phyloP scores from a whole-genome alignment of 2,113 vertebrate species.

The Pantherophis guttatus region DNA sequence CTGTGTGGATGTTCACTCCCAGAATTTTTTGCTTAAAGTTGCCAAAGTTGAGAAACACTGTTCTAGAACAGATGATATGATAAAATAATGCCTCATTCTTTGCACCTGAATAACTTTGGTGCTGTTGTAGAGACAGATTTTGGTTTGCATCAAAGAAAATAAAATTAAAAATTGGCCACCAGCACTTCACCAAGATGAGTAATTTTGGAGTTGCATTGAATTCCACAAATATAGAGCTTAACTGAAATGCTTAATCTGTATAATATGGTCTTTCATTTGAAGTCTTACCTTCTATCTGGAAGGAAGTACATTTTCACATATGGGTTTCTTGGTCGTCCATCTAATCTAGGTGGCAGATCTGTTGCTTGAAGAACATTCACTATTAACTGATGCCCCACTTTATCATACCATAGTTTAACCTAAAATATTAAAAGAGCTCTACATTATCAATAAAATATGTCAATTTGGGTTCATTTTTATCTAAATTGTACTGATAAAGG shows the following conservation, averaged over 20 bases:
- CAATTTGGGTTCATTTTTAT: not conserved
- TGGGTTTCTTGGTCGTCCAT: conserved; percentile 91
- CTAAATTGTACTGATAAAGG: not conserved
- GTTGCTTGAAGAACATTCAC: conserved; percentile 98
- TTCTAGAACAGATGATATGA: not conserved
- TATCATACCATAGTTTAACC: conserved; percentile 98
- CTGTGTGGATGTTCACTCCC: not conserved
- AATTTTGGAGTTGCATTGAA: not conserved
- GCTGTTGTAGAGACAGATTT: not conserved
- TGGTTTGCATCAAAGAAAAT: not conserved
- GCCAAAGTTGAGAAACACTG: not conserved
- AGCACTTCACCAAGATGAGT: too few species aligned
- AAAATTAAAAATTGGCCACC: not conserved
- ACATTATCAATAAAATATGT: conserved; percentile 25
- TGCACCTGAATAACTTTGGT: not conserved
- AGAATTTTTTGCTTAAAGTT: not conserved
- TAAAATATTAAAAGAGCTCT: conserved; percentile 55
- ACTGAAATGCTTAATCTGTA: not conserved
- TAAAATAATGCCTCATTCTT: not conserved
- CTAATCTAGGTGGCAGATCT: conserved; percentile 86
- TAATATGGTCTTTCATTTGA: not conserved
- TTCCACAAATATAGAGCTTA: not conserved
- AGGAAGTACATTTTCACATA: conserved; percentile 99
- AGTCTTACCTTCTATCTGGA: conserved; percentile 84
- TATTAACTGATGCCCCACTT: conserved; percentile 95